Percentiles rank a stretch among this genome's conserved stretches.
These are phyloP conservation scores for Oxyruncus cristatus DNA, from an alignment of 2,113 vertebrate genomes.

Conservation along the genomic window DNA sequence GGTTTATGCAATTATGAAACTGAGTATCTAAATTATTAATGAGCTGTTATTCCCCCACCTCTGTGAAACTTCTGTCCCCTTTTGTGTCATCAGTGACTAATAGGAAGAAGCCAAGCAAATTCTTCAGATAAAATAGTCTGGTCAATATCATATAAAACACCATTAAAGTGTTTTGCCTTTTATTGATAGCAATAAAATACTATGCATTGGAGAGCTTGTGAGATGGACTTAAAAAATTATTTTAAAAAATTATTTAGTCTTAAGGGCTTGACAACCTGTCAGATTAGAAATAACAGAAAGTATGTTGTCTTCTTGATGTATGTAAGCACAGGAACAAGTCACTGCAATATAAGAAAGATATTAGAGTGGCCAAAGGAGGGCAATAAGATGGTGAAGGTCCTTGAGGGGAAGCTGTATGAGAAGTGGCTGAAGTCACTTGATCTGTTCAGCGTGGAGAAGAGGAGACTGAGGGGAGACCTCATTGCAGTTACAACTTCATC, in stretches of 20 bases:
- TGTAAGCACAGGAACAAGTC: neutral
- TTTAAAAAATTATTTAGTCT: neutral
- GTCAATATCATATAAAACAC: neutral
- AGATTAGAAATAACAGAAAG: neutral
- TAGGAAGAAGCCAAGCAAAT: neutral
- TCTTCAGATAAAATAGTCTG: neutral
- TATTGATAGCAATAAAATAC: neutral
- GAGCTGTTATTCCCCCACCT: neutral
- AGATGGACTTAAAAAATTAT: neutral
- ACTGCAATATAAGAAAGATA: neutral
- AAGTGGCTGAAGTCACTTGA: neutral
- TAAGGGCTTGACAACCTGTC: neutral
- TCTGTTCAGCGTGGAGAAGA: neutral
- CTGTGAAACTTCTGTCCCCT: neutral
- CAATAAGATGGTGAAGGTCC: neutral
- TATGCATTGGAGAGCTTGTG: neutral
- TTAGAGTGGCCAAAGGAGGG: neutral
- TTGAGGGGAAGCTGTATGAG: neutral
- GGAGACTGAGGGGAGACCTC: neutral
- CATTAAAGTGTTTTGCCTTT: neutral
- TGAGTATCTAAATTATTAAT: slow-evolving; percentile 22
- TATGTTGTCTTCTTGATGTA: neutral
- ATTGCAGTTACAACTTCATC: neutral
- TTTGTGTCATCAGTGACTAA: neutral
- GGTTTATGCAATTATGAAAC: slow-evolving; percentile 3